A percentile compares a stretch with the other conserved stretches of the same genome.
Evolutionary conservation across 2,113 vertebrate species (phyloP).

Genomic region (Otis tarda): DNA sequence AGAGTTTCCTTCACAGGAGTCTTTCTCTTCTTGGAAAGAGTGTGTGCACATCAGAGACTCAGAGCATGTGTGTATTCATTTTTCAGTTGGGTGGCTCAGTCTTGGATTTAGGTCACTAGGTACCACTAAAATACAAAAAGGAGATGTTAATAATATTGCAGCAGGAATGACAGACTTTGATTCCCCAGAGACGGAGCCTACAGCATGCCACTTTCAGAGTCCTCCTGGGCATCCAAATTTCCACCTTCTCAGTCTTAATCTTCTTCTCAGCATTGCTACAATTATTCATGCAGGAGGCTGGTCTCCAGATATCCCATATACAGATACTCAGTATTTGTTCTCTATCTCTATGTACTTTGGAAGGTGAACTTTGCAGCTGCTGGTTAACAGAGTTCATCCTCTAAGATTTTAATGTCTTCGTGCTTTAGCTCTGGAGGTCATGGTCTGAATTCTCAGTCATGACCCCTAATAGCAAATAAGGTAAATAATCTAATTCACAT

Average conservation of each 20-base stretch:
- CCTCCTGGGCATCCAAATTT: background rate
- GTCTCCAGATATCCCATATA: background rate
- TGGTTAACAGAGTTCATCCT: background rate
- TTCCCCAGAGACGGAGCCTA: background rate
- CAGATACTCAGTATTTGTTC: background rate
- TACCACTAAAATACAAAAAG: constrained; percentile 22
- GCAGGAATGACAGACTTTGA: background rate
- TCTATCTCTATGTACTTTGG: background rate
- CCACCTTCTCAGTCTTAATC: background rate
- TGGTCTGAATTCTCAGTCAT: background rate
- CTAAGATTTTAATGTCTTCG: background rate
- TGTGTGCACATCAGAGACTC: background rate
- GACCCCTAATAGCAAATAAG: background rate
- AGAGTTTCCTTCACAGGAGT: background rate
- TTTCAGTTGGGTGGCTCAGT: background rate
- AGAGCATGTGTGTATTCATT: background rate
- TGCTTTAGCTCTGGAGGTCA: background rate
- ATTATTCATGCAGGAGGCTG: constrained; percentile 18
- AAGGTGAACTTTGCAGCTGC: constrained; percentile 55
- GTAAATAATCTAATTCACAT: background rate
- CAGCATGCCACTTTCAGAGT: background rate
- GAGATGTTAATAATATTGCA: background rate
- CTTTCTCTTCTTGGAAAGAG: background rate
- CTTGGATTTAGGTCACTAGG: constrained; percentile 24
- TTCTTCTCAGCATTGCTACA: background rate